Percentiles rank a stretch among this genome's conserved stretches.
These are phyloP conservation scores for Microctonus brassicae DNA, from an alignment of 2,888 invertebrate species.

Conservation along the genomic window DNA sequence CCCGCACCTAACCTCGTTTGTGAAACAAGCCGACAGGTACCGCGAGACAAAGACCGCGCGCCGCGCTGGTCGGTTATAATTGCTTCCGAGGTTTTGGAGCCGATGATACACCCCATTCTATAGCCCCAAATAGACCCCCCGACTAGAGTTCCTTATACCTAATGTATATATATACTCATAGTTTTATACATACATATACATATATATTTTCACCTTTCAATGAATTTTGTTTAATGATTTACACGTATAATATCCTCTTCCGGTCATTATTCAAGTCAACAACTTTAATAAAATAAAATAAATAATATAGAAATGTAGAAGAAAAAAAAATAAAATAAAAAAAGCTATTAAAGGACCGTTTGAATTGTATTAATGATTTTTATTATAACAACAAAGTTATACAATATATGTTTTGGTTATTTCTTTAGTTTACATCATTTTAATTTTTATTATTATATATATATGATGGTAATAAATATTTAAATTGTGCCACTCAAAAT, in stretches of 20 bases:
- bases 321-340: neutral
- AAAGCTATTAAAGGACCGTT: too few species aligned
- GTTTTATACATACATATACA: too few species aligned
- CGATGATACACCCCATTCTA: constrained; percentile 49
- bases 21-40: constrained; percentile 67
- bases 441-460: neutral
- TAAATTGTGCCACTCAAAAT: constrained; percentile 32
- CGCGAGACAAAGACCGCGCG: constrained; percentile 58
- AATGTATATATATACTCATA: too few species aligned
- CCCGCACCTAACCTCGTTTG: constrained; percentile 62
- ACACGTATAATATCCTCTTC: constrained; percentile 32
- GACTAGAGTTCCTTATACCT: constrained; percentile 15
- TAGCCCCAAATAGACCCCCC: constrained; percentile 31
- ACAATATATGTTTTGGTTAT: neutral
- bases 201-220: constrained; percentile 6
- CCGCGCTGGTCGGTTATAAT: constrained; percentile 62
- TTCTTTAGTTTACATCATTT: neutral
- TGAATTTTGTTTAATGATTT: constrained; percentile 29
- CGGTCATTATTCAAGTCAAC: constrained; percentile 28
- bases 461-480: neutral
- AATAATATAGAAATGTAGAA: neutral
- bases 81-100: constrained; percentile 62
- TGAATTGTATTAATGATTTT: too few species aligned
- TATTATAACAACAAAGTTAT: neutral
- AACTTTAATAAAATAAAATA: neutral